Evolutionary conservation across 1,140 invertebrate genomes (phyloP), one percentile per base, ranked within the genome.

Genomic region (Drusus annulatus): DNA sequence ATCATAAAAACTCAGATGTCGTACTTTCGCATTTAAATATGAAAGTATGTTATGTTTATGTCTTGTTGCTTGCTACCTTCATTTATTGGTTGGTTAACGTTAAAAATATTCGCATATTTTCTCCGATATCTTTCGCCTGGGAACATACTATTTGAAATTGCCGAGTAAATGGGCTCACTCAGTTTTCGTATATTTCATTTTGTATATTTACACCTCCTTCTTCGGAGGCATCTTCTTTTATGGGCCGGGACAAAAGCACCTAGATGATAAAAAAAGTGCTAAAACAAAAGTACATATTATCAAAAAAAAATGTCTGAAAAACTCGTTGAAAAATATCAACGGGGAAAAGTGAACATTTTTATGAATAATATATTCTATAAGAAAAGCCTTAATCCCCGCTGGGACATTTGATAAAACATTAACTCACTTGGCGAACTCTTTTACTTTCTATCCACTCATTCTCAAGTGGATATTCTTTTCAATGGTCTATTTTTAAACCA

Each of bases 371-470:
- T 69, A 69, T 69, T 17, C 15, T 5, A 50, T 45, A 69, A 69
- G 36, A 69, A 69, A 6, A 17, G 65, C 31, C 31, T 23, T 69
- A 50, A 69, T 69, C 36, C 65, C 65, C 65, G 16, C 45, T 19
- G 65, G 65, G 65, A 69, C 21, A 69, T 69, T 69, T 69, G 36
- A 51, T 69, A 69, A 45, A 69, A 69, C 65, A 69, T 69, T 69
- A 69, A 69, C 65, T 69, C 65, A 69, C 65, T 69, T 69, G 50
- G 65, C 36, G 17, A 69, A 65, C 62, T 65, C 8, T 23, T 23
- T 65, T 65, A 45, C 65, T 69, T 50, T 50, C 63, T 8, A 19
- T 2, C 36, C 65, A 69, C 62, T 65, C 62, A 28, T 31, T 65
- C 28, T 65, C 21, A 21, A 15, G 62, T 65, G 62, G 8, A 25